Evolutionary conservation across 2,113 vertebrate genomes (phyloP), one percentile per base, ranked within the genome.

Genomic region (Papio anubis): DNA sequence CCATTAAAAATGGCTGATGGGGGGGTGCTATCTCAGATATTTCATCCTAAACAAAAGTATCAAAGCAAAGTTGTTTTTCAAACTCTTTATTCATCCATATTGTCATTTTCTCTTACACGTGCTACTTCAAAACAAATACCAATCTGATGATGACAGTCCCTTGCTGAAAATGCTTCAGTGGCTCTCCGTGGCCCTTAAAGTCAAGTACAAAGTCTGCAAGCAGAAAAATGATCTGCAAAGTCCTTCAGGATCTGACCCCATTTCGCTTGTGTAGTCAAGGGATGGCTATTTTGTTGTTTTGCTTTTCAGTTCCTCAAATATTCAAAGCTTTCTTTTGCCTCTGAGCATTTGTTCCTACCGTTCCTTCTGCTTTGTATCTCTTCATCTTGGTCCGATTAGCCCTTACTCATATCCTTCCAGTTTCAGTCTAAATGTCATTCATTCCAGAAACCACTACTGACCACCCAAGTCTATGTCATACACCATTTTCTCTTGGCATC

Each of bases 41-140:
- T 91, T 80, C 32, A 61, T 66, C 38, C 30, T 80, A 59, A 40
- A 72, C 17, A 38, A 79, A 86, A 92, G 25, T 48, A 82, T 81
- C 48, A 48, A 85, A 81, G 43, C 55, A 89, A 97, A 81, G 38
- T 30, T 93, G 50, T 83, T 88, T 92, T 68, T 70, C 43, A 91
- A 80, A 57, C 18, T 8, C 7, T 83, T 90, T 79, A 21, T 78
- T 75, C 59, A 8, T n/a, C 32, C 43, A 57, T 72, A 32, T 7
- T 8, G 20, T 76, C 79, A 78, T 75, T 84, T 72, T 48, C 48
- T 73, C 59, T 13, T 68, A 12, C 25, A 30, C 0, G 6, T 87
- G 27, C 43, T 87, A 30, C 48, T 85, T 88, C 59, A 80, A 90
- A 88, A 87, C 55, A 94, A 80, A 83, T 16, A 52, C 17, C 86